A percentile compares a stretch with the other conserved stretches of the same genome.
These are phyloP conservation scores for Aphelinus atriplicis DNA, from an alignment of 1,140 invertebrate genomes.

Conservation along the genomic window DNA sequence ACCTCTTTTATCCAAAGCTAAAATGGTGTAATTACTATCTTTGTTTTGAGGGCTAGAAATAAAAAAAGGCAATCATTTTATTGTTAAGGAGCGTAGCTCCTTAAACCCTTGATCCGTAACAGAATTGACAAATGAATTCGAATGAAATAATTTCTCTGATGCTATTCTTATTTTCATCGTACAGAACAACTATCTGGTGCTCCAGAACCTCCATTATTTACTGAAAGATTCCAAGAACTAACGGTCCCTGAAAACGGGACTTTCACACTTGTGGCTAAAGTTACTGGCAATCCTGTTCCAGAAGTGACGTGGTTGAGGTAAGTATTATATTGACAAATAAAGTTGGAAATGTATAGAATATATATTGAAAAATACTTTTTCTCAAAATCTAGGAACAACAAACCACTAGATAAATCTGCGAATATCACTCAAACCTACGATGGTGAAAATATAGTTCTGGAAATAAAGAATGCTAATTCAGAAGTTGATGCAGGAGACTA, in stretches of 20 bases:
- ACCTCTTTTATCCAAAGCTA: no score
- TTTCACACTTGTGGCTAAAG: slow-evolving; percentile 83
- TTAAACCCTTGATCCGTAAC: no score
- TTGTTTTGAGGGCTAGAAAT: no score
- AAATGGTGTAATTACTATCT: no score
- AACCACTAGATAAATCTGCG: slow-evolving; percentile 78
- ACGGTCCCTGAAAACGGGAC: slow-evolving; percentile 83
- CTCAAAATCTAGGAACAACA: slow-evolving; percentile 74
- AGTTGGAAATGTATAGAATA: slow-evolving; percentile 15
- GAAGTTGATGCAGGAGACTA: slow-evolving; percentile 88
- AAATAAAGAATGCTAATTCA: slow-evolving; percentile 81
- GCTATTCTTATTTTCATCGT: neutral
- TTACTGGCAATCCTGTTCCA: slow-evolving; percentile 87
- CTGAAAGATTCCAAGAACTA: slow-evolving; percentile 87
- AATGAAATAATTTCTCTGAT: neutral
- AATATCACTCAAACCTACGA: slow-evolving; percentile 82
- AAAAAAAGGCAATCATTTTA: no score
- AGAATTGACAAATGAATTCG: neutral
- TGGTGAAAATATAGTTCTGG: slow-evolving; percentile 84
- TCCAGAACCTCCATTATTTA: slow-evolving; percentile 85
- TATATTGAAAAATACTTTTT: slow-evolving; percentile 12
- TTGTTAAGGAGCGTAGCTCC: no score
- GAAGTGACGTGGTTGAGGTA: slow-evolving; percentile 87
- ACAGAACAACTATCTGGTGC: slow-evolving; percentile 74
- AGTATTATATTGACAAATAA: slow-evolving; percentile 9